Conservation (phyloP, 2,113 vertebrate genomes). For the Clarias magur region DNA sequence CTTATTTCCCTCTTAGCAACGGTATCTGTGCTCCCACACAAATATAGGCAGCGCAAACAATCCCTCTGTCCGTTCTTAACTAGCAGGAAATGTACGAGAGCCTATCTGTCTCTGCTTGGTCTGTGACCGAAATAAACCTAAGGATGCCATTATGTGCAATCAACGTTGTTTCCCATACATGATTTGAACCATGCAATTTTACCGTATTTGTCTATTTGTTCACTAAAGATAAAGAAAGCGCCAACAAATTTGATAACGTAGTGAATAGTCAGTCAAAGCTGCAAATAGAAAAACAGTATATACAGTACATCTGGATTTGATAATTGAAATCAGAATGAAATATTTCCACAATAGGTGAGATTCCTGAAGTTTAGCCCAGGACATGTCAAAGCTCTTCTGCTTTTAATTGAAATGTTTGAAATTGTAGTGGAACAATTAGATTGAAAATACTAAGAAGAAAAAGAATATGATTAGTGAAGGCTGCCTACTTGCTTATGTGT, state of each 20-base stretch:
- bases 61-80: conserved; percentile 13
- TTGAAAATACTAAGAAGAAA: background rate
- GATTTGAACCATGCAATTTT: background rate
- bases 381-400: background rate
- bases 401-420: background rate
- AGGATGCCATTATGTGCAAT: conserved; percentile 12
- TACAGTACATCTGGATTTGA: background rate
- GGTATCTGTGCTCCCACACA: conserved; percentile 39
- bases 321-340: background rate
- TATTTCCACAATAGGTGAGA: background rate
- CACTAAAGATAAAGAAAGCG: background rate
- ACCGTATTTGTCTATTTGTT: background rate
- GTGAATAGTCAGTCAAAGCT: background rate
- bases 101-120: conserved; percentile 31
- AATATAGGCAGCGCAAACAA: conserved; percentile 41
- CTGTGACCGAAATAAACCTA: conserved; percentile 25
- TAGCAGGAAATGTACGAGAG: conserved; percentile 37
- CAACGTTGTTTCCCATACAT: background rate
- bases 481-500: background rate
- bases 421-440: background rate
- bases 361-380: background rate
- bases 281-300: background rate
- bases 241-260: background rate
- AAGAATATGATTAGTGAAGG: background rate
- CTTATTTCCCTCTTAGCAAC: conserved; percentile 43